phyloP scores from a whole-genome alignment of 1,140 invertebrate species.

The Halesus radiatus region DNA sequence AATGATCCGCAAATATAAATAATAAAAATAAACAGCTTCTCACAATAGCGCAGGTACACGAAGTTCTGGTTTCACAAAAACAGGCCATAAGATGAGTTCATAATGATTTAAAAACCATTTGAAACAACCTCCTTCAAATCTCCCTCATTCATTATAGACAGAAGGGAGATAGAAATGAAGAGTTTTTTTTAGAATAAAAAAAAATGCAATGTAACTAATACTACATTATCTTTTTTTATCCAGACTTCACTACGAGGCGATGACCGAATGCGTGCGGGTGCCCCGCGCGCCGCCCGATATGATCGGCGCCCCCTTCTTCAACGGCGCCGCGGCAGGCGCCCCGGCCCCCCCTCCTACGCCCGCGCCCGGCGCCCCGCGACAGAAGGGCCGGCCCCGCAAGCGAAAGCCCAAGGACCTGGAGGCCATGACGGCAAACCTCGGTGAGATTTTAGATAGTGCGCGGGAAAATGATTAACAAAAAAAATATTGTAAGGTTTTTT shows the following conservation, averaged over 20 bases:
- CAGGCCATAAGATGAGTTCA: too few relatives aligned
- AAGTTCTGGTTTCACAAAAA: too few relatives aligned
- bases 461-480: background rate
- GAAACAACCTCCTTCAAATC: too few relatives aligned
- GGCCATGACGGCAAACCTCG: constrained; percentile 85
- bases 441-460: constrained; percentile 71
- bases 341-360: constrained; percentile 69
- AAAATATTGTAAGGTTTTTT: too few relatives aligned
- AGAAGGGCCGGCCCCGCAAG: constrained; percentile 93
- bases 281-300: constrained; percentile 70
- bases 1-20: too few relatives aligned
- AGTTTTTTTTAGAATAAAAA: too few relatives aligned
- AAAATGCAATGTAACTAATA: too few relatives aligned
- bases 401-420: constrained; percentile 91
- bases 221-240: constrained; percentile 49
- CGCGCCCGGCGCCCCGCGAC: constrained; percentile 76
- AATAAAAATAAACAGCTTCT: too few relatives aligned
- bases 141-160: too few relatives aligned
- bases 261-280: constrained; percentile 66
- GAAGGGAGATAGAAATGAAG: too few relatives aligned
- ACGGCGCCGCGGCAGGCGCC: constrained; percentile 73
- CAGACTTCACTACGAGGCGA: constrained; percentile 86
- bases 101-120: too few relatives aligned
- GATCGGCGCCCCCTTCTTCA: constrained; percentile 78
- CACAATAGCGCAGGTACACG: too few relatives aligned